These are phyloP conservation scores for Plagodis dolabraria DNA, from an alignment of 2,888 invertebrate species.

Conservation along the genomic window DNA sequence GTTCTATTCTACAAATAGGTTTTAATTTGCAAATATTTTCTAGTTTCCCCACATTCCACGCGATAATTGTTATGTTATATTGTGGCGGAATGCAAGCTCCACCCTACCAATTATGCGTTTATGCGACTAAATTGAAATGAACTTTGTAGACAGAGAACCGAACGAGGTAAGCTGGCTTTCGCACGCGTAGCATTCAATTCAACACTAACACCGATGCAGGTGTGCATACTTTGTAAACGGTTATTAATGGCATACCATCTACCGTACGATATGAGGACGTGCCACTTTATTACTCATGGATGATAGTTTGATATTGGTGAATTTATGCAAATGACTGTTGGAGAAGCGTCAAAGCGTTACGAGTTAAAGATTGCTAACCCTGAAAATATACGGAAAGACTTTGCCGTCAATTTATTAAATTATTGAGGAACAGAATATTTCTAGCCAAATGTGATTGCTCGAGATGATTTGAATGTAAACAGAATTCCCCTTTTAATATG, in stretches of 20 bases:
- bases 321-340: constrained; percentile 2
- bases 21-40: constrained; percentile 67
- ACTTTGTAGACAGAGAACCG: constrained; percentile 18
- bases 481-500: background rate
- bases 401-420: background rate
- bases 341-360: background rate
- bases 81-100: constrained; percentile 61
- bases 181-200: constrained; percentile 29
- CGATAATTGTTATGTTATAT: constrained; percentile 57
- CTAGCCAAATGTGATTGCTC: background rate
- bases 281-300: constrained; percentile 8
- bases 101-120: constrained; percentile 57
- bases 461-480: too few relatives aligned
- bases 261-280: constrained; percentile 30
- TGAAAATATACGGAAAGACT: background rate
- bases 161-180: constrained; percentile 23
- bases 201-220: constrained; percentile 43
- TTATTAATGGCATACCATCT: constrained; percentile 49
- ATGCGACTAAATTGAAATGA: constrained; percentile 48
- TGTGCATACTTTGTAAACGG: constrained; percentile 47
- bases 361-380: background rate
- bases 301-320: constrained; percentile 4
- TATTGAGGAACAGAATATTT: background rate
- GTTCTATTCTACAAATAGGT: constrained; percentile 40
- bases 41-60: constrained; percentile 73